Evolutionary conservation across 1,140 invertebrate genomes (phyloP), one percentile per base, ranked within the genome.

Genomic region (Gryllus bimaculatus): DNA sequence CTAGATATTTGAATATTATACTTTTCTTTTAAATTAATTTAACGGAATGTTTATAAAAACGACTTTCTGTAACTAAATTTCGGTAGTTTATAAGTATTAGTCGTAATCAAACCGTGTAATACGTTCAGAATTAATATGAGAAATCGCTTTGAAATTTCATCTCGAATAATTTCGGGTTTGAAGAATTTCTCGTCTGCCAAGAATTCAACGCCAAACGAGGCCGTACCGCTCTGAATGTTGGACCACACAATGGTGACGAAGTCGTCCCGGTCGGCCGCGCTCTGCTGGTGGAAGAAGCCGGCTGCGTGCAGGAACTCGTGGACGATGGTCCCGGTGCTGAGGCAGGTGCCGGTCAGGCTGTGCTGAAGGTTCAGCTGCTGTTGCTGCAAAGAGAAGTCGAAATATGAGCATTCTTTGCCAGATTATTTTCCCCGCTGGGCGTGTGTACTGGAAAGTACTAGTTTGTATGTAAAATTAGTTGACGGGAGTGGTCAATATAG

Each of bases 201-300:
- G 26, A 2, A 39, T 39, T 39, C 5, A 39, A 39, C 5, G 26
- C n/a, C n/a, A n/a, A n/a, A n/a, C n/a, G 5, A 39, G 73, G 26
- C 2, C 77, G 84, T 83, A 87, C 88, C 85, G 79, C 84, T 80
- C 18, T 88, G 84, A 20, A 93, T 92, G 81, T 93, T 93, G 6
- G 89, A 84, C 86, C 88, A 91, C 73, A 88, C 83, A 54, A 94
- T 89, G 4, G 82, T 84, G 12, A 93, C 87, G 82, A 88, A 92
- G 0, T 89, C 83, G 81, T 93, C 92, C 48, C 92, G 84, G 84
- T 93, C 89, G 8, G 86, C 85, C 18, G 90, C 85, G 81, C 89
- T 90, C 83, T 93, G 92, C 81, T 93, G 91, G 82, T 93, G 89
- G 82, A 87, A 89, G 83, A 92, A 91, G 15, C 91, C 91, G 2